Conservation (phyloP, 2,113 vertebrate genomes). For the Coreoperca whiteheadi region DNA sequence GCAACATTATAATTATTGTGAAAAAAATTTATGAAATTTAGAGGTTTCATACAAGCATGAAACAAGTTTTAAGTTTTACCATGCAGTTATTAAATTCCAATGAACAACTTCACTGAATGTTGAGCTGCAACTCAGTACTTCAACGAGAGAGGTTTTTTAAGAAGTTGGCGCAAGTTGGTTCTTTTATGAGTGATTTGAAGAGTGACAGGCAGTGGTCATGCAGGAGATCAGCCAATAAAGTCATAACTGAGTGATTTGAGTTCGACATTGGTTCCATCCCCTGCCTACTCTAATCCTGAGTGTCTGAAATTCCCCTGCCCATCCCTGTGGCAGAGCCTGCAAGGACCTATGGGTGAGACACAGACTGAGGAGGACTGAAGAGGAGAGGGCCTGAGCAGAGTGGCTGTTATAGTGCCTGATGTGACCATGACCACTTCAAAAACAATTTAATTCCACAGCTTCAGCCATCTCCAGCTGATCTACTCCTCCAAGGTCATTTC, state of each 20-base stretch:
- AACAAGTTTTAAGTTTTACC: constrained; percentile 1
- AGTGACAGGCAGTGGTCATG: constrained; percentile 57
- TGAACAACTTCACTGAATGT: constrained; percentile 2
- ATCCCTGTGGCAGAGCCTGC: constrained; percentile 31
- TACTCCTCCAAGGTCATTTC: constrained; percentile 99
- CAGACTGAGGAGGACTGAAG: constrained; percentile 57
- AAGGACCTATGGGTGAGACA: constrained; percentile 38
- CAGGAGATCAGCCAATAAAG: constrained; percentile 57
- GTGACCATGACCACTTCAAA: constrained; percentile 99
- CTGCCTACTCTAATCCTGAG: constrained; percentile 54
- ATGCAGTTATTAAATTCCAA: background rate
- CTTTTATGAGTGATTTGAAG: constrained; percentile 53
- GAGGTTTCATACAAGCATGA: constrained; percentile 11
- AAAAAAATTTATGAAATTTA: background rate
- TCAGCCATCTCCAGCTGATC: constrained; percentile 99
- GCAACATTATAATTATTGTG: background rate
- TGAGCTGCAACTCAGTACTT: constrained; percentile 22
- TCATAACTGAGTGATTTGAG: constrained; percentile 62
- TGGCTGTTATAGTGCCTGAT: constrained; percentile 95
- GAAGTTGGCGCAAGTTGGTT: constrained; percentile 37
- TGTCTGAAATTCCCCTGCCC: constrained; percentile 44
- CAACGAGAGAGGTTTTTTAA: constrained; percentile 36
- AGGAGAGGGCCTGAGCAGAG: constrained; percentile 70
- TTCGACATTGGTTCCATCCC: constrained; percentile 55
- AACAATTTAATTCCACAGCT: constrained; percentile 99